Conservation (phyloP, 1,140 invertebrate species). For the Bemisia tabaci region DNA sequence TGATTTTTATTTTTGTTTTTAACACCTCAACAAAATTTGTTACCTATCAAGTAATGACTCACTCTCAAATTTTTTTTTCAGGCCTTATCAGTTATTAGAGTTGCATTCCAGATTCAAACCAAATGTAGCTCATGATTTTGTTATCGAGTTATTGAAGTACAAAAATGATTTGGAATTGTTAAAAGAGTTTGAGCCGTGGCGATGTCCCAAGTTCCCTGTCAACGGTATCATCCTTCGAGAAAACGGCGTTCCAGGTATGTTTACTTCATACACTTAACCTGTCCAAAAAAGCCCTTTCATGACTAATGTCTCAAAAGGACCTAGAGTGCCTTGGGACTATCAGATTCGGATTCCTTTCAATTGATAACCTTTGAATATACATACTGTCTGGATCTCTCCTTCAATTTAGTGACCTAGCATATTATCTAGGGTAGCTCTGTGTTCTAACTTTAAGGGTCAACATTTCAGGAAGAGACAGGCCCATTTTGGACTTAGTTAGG, state of each 20-base stretch:
- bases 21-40: slow-evolving; percentile 6
- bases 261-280: background rate
- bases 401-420: slow-evolving; percentile 37
- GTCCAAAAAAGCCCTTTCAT: background rate
- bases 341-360: slow-evolving; percentile 7
- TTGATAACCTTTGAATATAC: slow-evolving; percentile 9
- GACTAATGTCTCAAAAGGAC: background rate
- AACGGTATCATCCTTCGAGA: slow-evolving; percentile 53
- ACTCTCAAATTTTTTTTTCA: slow-evolving; percentile 27
- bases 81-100: slow-evolving; percentile 52
- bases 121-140: slow-evolving; percentile 38
- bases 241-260: slow-evolving; percentile 38
- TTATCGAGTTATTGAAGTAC: slow-evolving; percentile 76
- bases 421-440: too few relatives aligned
- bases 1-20: slow-evolving; percentile 11
- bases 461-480: too few relatives aligned
- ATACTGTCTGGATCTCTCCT: slow-evolving; percentile 16
- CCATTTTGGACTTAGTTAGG: too few relatives aligned
- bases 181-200: slow-evolving; percentile 56
- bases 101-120: slow-evolving; percentile 6
- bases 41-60: slow-evolving; percentile 1
- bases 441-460: too few relatives aligned
- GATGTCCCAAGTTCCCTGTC: slow-evolving; percentile 64
- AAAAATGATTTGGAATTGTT: slow-evolving; percentile 46
- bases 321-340: background rate